Conservation (phyloP, 2,888 invertebrate genomes). For the Phyllotreta cruciferae region DNA sequence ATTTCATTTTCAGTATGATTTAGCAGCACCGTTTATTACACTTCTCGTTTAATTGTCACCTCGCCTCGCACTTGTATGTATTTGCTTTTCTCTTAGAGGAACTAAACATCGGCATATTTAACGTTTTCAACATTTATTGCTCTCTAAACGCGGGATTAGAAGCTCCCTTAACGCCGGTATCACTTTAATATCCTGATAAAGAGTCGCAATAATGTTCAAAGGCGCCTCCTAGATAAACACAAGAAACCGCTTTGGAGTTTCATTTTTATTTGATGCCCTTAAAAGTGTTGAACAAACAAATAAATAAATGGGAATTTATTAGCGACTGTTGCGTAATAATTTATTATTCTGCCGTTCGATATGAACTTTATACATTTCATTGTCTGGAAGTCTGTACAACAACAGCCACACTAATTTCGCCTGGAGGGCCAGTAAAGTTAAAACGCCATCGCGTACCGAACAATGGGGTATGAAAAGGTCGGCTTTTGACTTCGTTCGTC, state of each 20-base stretch:
- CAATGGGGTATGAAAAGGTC: slow-evolving; percentile 14
- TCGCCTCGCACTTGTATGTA: slow-evolving; percentile 4
- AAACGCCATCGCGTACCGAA: slow-evolving; percentile 9
- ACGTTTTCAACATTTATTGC: slow-evolving; percentile 33
- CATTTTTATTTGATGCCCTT: slow-evolving; percentile 1
- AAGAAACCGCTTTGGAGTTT: slow-evolving; percentile 12
- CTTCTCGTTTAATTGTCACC: background rate
- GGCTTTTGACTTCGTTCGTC: slow-evolving; percentile 30
- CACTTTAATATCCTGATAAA: slow-evolving; percentile 36
- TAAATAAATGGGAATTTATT: too few species aligned
- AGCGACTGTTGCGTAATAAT: too few species aligned
- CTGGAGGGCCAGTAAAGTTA: slow-evolving; percentile 13
- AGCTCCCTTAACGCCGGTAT: slow-evolving; percentile 35
- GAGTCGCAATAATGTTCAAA: slow-evolving; percentile 30
- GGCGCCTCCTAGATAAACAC: slow-evolving; percentile 18
- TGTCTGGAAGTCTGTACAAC: too few species aligned
- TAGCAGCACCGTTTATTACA: too few species aligned
- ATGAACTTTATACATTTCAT: too few species aligned
- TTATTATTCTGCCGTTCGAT: too few species aligned
- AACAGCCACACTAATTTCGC: slow-evolving; percentile 12
- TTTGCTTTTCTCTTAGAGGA: slow-evolving; percentile 17
- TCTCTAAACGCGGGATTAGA: slow-evolving; percentile 32
- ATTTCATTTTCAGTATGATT: too few species aligned
- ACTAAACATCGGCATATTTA: slow-evolving; percentile 19
- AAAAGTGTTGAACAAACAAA: too few species aligned